Evolutionary conservation across 2,113 vertebrate species (phyloP).

Genomic region (Butorides virescens): DNA sequence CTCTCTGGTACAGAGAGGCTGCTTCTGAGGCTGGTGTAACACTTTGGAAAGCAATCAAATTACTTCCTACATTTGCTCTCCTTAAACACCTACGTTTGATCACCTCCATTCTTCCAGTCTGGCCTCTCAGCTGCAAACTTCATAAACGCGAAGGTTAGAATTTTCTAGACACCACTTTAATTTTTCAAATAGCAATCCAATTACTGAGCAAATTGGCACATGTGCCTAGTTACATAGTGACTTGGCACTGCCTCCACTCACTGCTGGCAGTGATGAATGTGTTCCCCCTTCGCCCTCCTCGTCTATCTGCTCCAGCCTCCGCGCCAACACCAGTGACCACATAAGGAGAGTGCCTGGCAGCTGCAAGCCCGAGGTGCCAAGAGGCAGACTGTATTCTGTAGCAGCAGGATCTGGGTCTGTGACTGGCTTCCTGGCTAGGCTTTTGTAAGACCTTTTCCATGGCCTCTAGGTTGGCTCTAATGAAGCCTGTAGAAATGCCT

Average conservation of each 20-base stretch:
- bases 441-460: conserved; percentile 60
- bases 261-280: conserved; percentile 73
- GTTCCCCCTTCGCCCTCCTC: conserved; percentile 52
- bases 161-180: conserved; percentile 50
- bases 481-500: conserved; percentile 57
- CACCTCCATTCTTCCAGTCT: neutral
- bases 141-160: neutral
- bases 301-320: conserved; percentile 30
- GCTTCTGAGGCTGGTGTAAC: neutral
- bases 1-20: neutral
- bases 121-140: neutral
- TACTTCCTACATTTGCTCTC: neutral
- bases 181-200: conserved; percentile 77
- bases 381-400: conserved; percentile 44
- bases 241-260: conserved; percentile 62
- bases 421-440: conserved; percentile 54
- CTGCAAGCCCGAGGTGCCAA: conserved; percentile 72
- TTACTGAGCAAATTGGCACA: conserved; percentile 74
- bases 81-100: neutral
- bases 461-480: conserved; percentile 57
- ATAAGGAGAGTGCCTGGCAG: conserved; percentile 70
- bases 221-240: conserved; percentile 65
- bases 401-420: conserved; percentile 33
- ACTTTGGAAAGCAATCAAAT: neutral
- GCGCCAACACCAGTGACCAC: conserved; percentile 67